A percentile compares a stretch with the other conserved stretches of the same genome.
Evolutionary conservation across 2,113 vertebrate species (phyloP).

Genomic region (Thymallus thymallus): DNA sequence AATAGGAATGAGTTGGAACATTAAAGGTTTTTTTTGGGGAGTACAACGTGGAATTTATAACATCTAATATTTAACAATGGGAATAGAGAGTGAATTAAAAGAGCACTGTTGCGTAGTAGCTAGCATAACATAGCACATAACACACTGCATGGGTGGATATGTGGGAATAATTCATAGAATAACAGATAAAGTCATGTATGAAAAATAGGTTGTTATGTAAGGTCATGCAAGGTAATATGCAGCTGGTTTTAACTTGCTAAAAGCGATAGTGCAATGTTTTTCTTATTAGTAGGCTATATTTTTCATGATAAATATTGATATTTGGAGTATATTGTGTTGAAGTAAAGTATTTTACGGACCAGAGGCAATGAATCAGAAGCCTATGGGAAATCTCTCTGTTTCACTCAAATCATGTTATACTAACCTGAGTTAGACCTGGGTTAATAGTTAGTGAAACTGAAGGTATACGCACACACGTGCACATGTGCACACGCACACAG

Average conservation of each 20-base stretch:
- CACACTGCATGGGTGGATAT: background rate
- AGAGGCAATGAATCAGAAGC: slow-evolving; percentile 47
- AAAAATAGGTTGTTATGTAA: background rate
- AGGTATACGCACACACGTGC: slow-evolving; percentile 26
- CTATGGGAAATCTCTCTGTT: slow-evolving; percentile 52
- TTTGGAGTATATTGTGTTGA: slow-evolving; percentile 27
- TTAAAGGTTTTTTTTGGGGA: slow-evolving; percentile 16
- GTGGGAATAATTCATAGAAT: slow-evolving; percentile 3
- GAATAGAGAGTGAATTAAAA: background rate
- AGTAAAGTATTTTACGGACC: slow-evolving; percentile 21
- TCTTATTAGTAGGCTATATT: slow-evolving; percentile 26
- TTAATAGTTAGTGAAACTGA: slow-evolving; percentile 54
- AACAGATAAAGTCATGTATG: background rate
- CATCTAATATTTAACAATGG: slow-evolving; percentile 10
- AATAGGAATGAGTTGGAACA: slow-evolving; percentile 13
- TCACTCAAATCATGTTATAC: slow-evolving; percentile 46
- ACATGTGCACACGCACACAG: background rate
- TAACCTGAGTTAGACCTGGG: slow-evolving; percentile 52
- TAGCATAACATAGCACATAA: slow-evolving; percentile 10
- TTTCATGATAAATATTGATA: slow-evolving; percentile 33
- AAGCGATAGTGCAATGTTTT: background rate
- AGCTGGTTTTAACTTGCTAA: too few species aligned
- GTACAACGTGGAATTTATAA: slow-evolving; percentile 13
- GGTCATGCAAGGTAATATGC: too few species aligned
- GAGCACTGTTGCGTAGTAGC: slow-evolving; percentile 2